phyloP scores from a whole-genome alignment of 2,888 invertebrate species.

The Colletes collaris region DNA sequence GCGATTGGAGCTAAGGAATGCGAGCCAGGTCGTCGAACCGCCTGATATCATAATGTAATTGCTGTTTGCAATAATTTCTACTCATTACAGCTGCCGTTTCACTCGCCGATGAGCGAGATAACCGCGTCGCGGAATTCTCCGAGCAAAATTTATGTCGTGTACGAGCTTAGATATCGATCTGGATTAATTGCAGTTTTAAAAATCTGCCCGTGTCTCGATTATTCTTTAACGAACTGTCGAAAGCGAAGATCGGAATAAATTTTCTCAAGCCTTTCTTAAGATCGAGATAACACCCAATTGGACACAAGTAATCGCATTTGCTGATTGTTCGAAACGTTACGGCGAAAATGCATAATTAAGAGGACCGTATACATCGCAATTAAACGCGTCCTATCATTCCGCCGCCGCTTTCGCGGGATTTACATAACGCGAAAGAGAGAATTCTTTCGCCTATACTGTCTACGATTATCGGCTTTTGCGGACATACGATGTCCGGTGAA shows the following conservation, averaged over 20 bases:
- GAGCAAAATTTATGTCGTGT: neutral
- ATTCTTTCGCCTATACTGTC: neutral
- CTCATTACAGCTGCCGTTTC: constrained; percentile 27
- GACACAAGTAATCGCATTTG: too few relatives aligned
- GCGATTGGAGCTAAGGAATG: neutral
- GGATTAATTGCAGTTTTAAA: neutral
- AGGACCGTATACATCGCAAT: neutral
- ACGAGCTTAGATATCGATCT: neutral
- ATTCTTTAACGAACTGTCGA: neutral
- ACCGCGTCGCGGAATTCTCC: constrained; percentile 4
- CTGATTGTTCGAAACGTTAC: too few relatives aligned
- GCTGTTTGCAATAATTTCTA: constrained; percentile 33
- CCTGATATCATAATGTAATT: constrained; percentile 43
- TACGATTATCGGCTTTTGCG: neutral
- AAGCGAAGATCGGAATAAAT: neutral
- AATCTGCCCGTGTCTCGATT: neutral
- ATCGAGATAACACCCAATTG: too few relatives aligned
- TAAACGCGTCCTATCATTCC: neutral
- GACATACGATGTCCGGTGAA: neutral
- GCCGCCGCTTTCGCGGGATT: constrained; percentile 39
- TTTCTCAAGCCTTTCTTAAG: neutral
- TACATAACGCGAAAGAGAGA: constrained; percentile 27
- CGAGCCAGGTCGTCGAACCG: constrained; percentile 39
- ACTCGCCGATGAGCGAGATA: constrained; percentile 16
- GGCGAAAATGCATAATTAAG: too few relatives aligned